These are phyloP conservation scores for Pseudolaguvia tuberculata DNA, from an alignment of 2,113 vertebrate genomes.

Conservation along the genomic window DNA sequence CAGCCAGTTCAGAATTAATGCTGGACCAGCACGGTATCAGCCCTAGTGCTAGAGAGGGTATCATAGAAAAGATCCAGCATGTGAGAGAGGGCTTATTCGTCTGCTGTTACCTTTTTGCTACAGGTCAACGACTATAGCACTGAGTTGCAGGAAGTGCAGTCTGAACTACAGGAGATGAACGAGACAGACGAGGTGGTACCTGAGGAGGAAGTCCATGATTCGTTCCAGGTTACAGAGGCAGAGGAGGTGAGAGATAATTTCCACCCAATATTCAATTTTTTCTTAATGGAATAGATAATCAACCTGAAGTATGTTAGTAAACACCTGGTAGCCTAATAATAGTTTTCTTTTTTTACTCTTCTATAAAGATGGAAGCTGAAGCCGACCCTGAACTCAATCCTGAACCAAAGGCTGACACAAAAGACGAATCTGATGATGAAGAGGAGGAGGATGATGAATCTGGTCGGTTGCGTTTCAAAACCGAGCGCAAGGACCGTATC, in stretches of 20 bases:
- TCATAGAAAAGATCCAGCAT: too few species aligned
- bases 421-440: slow-evolving; percentile 87
- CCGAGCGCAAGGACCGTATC: slow-evolving; percentile 87
- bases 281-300: background rate
- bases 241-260: slow-evolving; percentile 71
- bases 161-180: slow-evolving; percentile 52
- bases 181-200: slow-evolving; percentile 63
- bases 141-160: slow-evolving; percentile 60
- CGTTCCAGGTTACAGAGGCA: slow-evolving; percentile 70
- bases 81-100: too few species aligned
- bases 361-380: slow-evolving; percentile 63
- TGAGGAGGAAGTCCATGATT: slow-evolving; percentile 60
- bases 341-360: background rate
- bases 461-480: slow-evolving; percentile 89
- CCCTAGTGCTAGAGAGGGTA: too few species aligned
- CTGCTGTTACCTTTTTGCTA: background rate
- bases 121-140: slow-evolving; percentile 80
- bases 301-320: background rate
- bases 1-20: too few species aligned
- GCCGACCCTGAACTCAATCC: slow-evolving; percentile 68
- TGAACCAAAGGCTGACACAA: slow-evolving; percentile 74
- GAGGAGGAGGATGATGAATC: slow-evolving; percentile 89
- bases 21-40: too few species aligned
- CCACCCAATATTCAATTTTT: background rate
- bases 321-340: too few species aligned